phyloP scores from a whole-genome alignment of 2,888 invertebrate species.

The Cephonodes hylas region DNA sequence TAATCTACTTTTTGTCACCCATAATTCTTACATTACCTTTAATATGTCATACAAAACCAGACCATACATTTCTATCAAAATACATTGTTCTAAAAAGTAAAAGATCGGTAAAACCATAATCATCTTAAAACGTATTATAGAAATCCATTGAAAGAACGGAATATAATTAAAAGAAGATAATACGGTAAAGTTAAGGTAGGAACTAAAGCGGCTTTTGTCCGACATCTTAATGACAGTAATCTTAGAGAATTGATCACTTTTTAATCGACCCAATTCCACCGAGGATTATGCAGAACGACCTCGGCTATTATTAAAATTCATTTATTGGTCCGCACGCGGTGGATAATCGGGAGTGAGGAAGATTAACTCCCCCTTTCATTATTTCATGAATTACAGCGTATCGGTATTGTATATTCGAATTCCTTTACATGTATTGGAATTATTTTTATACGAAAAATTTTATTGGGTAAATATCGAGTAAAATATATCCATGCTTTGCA shows the following conservation, averaged over 20 bases:
- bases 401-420: too few relatives aligned
- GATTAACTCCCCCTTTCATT: background rate
- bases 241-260: slow-evolving; percentile 31
- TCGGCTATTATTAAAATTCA: background rate
- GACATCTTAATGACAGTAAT: slow-evolving; percentile 11
- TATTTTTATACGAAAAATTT: too few relatives aligned
- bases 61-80: too few relatives aligned
- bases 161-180: slow-evolving; percentile 1
- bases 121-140: background rate
- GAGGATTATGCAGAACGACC: slow-evolving; percentile 6
- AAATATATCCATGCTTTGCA: too few relatives aligned
- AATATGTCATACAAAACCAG: too few relatives aligned
- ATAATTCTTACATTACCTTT: too few relatives aligned
- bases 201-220: slow-evolving; percentile 4
- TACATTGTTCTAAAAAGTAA: too few relatives aligned
- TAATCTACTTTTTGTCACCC: too few relatives aligned
- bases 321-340: background rate
- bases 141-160: background rate
- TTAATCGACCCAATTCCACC: slow-evolving; percentile 31
- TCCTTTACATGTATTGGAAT: too few relatives aligned
- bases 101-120: too few relatives aligned
- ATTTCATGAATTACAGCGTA: background rate
- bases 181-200: background rate
- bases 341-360: background rate
- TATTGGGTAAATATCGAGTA: too few relatives aligned